Evolutionary conservation across 2,797 vertebrate species (phyloP).

Genomic region (Numenius phaeopus): DNA sequence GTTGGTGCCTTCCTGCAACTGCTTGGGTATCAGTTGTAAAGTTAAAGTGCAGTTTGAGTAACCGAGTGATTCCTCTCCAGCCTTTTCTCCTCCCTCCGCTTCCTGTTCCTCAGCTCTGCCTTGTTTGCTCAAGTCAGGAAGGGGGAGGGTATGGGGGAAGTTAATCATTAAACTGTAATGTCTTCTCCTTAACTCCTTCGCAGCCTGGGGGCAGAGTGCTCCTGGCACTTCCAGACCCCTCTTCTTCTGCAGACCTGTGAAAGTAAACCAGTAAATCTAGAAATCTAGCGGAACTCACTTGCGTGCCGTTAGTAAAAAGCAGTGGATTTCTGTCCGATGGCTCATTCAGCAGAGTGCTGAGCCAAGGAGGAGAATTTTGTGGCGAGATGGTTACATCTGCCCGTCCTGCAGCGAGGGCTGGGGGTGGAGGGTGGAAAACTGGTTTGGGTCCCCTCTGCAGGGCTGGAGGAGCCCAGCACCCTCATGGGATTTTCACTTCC

Average conservation of each 20-base stretch:
- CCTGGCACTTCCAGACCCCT: not conserved
- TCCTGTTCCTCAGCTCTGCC: constrained; percentile 40
- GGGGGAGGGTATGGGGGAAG: constrained; percentile 58
- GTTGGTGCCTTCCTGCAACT: not conserved
- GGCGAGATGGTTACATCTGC: not conserved
- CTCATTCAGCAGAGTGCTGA: not conserved
- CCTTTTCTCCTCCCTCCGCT: constrained; percentile 23
- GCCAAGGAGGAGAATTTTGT: not conserved
- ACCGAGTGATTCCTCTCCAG: not conserved
- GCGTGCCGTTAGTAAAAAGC: not conserved
- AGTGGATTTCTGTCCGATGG: not conserved
- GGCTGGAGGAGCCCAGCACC: constrained; percentile 14
- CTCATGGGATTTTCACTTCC: constrained; percentile 42
- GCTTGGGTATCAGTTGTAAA: not conserved
- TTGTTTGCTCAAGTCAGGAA: constrained; percentile 66
- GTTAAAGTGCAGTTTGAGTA: not conserved
- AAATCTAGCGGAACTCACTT: not conserved
- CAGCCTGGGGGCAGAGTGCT: not conserved
- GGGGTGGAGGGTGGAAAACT: not conserved
- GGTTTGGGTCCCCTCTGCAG: not conserved
- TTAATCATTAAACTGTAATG: constrained; percentile 65
- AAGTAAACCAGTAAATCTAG: not conserved
- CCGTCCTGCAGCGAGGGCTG: not conserved
- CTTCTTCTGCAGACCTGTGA: not conserved
- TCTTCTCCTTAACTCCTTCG: constrained; percentile 65